phyloP scores from a whole-genome alignment of 92 coral and sea anemone species.

The Desmophyllum pertusum region DNA sequence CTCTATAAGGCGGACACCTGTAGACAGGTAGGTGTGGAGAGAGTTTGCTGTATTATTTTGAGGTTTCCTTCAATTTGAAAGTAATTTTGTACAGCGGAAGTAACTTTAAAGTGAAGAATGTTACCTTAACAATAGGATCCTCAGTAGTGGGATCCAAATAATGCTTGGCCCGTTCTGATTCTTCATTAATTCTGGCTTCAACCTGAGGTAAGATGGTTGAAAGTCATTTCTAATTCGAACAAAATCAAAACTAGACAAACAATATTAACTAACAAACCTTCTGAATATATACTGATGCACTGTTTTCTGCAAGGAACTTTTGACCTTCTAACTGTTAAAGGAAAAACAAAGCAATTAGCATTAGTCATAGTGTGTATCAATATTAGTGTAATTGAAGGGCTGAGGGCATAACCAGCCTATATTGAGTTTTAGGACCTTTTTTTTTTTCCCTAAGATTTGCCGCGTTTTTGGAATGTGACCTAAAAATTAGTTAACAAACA shows the following conservation, averaged over 20 bases:
- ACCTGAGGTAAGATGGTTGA: conserved; percentile 51
- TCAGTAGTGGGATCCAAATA: conserved; percentile 96
- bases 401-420: no score
- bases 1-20: no score
- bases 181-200: conserved; percentile 94
- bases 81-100: no score
- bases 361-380: no score
- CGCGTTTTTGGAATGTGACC: no score
- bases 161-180: conserved; percentile 97
- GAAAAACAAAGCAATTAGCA: background rate
- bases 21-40: no score
- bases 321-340: conserved; percentile 90
- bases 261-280: conserved; percentile 57
- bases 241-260: background rate
- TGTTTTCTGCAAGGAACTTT: conserved; percentile 95
- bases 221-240: background rate
- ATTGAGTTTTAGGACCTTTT: no score
- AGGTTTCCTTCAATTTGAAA: no score
- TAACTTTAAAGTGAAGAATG: background rate
- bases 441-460: no score
- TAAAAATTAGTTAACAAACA: no score
- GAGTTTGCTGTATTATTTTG: no score
- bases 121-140: conserved; percentile 94
- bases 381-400: no score
- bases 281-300: conserved; percentile 98